phyloP scores from a whole-genome alignment of 2,888 invertebrate genomes.

The Pterobdella sp. region DNA sequence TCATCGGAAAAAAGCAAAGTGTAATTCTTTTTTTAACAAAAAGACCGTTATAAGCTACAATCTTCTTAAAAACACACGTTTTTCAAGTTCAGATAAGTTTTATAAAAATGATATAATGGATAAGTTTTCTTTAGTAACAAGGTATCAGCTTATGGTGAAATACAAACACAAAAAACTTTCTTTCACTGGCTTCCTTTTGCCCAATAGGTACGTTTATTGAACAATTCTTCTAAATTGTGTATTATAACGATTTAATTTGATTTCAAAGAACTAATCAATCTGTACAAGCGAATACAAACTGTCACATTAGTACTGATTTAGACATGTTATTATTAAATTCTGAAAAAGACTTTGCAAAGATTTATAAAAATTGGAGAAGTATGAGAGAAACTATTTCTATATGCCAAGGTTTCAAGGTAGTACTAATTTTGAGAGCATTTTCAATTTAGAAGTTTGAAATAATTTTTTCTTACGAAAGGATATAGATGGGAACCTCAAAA shows the following conservation, averaged over 20 bases:
- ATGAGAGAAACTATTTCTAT: slow-evolving; percentile 5
- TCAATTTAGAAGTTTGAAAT: neutral
- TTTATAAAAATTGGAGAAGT: slow-evolving; percentile 9
- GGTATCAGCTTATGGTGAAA: slow-evolving; percentile 19
- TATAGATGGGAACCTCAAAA: neutral
- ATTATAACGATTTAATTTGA: neutral
- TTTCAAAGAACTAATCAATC: neutral
- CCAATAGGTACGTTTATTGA: neutral
- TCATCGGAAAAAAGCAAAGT: neutral
- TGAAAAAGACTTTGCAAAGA: neutral
- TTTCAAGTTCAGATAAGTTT: neutral
- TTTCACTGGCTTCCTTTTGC: neutral
- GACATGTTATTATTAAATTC: slow-evolving; percentile 2
- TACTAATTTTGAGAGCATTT: neutral
- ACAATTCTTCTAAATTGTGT: neutral
- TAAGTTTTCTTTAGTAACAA: slow-evolving; percentile 20
- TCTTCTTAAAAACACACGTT: neutral
- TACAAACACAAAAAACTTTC: neutral
- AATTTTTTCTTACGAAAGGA: neutral
- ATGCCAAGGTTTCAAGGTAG: neutral
- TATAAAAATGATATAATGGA: slow-evolving; percentile 18
- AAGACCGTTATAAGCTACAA: neutral
- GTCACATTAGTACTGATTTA: neutral
- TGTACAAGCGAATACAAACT: neutral
- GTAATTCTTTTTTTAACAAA: slow-evolving; percentile 1